Evolutionary conservation across 2,888 invertebrate genomes (phyloP).

Genomic region (Tortricodes alternella): DNA sequence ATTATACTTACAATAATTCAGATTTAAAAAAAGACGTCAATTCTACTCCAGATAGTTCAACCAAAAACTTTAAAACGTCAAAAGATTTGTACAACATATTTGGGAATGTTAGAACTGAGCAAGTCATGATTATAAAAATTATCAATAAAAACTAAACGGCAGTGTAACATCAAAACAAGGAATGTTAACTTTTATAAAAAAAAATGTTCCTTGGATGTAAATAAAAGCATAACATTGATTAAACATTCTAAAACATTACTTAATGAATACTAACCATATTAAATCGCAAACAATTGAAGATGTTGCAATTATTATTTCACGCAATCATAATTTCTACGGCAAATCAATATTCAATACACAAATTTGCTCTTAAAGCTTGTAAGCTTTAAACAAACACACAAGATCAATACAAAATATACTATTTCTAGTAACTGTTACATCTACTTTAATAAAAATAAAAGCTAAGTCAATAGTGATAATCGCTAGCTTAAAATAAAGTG

Average conservation of each 20-base stretch:
- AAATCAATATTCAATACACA: no score
- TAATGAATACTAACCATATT: no score
- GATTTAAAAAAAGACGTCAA: not conserved
- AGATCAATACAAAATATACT: conserved; percentile 8
- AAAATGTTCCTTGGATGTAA: not conserved
- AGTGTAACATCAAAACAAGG: conserved; percentile 4
- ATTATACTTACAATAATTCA: conserved; percentile 11
- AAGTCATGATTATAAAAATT: not conserved
- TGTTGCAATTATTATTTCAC: no score
- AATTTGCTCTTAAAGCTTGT: no score
- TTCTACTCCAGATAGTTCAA: no score
- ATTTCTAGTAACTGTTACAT: not conserved
- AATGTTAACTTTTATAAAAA: not conserved
- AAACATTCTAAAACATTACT: no score
- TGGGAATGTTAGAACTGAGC: conserved; percentile 14
- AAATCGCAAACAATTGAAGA: no score
- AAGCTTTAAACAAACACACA: no score
- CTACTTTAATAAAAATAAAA: not conserved
- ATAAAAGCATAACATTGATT: no score
- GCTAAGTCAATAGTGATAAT: not conserved
- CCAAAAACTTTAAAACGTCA: no score
- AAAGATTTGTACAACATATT: not conserved
- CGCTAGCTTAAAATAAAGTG: no score
- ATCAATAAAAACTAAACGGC: not conserved
- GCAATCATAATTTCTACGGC: no score